Evolutionary conservation across 2,113 vertebrate genomes (phyloP).

Genomic region (Ceyx melanurus): DNA sequence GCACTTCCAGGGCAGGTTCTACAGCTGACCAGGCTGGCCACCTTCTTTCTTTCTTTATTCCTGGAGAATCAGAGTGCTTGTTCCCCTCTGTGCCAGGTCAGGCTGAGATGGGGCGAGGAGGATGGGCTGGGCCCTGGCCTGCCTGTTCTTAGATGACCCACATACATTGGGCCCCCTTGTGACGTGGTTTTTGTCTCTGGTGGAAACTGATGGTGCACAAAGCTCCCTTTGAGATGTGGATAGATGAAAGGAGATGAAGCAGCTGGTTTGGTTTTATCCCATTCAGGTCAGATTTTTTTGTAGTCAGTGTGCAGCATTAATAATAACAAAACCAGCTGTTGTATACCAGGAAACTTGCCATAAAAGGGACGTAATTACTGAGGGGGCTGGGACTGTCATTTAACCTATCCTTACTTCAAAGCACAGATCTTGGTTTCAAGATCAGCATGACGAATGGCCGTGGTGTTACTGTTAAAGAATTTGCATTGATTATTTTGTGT

Average conservation of each 20-base stretch:
- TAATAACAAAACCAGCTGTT: conserved; percentile 61
- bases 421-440: conserved; percentile 45
- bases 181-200: conserved; percentile 27
- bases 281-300: conserved; percentile 47
- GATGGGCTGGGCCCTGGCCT: neutral
- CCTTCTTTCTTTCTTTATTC: neutral
- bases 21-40: accelerated
- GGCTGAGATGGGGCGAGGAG: neutral
- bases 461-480: conserved; percentile 50
- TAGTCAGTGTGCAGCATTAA: conserved; percentile 28
- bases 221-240: conserved; percentile 54
- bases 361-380: conserved; percentile 28
- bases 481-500: conserved; percentile 39
- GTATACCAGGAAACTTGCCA: conserved; percentile 33
- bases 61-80: neutral
- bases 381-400: conserved; percentile 5
- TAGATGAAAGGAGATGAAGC: conserved; percentile 57
- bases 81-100: neutral
- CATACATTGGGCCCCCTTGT: conserved; percentile 22
- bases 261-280: conserved; percentile 63
- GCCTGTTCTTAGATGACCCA: conserved; percentile 53
- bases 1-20: neutral
- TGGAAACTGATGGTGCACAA: conserved; percentile 36
- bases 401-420: conserved; percentile 46
- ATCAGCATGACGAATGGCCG: conserved; percentile 33